Percentiles rank a stretch among this genome's conserved stretches.
Evolutionary conservation across 1,140 invertebrate genomes (phyloP).

Genomic region (Procambarus virginalis): DNA sequence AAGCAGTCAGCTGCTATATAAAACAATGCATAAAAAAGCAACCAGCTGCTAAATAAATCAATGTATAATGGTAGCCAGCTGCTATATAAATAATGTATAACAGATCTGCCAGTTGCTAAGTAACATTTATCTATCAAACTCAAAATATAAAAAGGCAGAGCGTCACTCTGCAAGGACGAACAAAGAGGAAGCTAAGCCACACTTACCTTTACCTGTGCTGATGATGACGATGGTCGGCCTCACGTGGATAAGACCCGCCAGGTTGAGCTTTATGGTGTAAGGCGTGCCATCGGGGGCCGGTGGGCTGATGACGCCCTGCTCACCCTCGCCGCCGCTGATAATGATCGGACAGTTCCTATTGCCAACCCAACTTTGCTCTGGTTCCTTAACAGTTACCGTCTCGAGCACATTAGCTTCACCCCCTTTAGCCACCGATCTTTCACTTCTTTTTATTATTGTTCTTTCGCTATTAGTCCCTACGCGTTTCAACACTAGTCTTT

Average conservation of each 20-base stretch:
- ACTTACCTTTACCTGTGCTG: slow-evolving; percentile 52
- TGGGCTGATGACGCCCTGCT: background rate
- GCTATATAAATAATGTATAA: too few relatives aligned
- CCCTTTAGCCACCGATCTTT: too few relatives aligned
- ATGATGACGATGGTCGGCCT: slow-evolving; percentile 47
- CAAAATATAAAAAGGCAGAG: too few relatives aligned
- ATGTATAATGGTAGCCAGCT: too few relatives aligned
- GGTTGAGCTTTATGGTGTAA: slow-evolving; percentile 31
- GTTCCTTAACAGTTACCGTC: background rate
- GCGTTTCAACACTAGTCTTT: too few relatives aligned
- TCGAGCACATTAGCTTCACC: background rate
- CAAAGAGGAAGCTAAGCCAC: background rate
- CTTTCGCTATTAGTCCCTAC: too few relatives aligned
- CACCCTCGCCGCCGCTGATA: background rate
- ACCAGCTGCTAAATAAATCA: too few relatives aligned
- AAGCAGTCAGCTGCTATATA: too few relatives aligned
- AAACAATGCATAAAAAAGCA: too few relatives aligned
- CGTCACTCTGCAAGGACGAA: background rate
- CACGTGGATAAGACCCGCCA: slow-evolving; percentile 14
- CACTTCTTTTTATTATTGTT: too few relatives aligned
- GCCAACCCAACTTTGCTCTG: background rate
- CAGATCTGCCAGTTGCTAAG: too few relatives aligned
- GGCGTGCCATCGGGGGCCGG: background rate
- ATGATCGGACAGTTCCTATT: slow-evolving; percentile 14
- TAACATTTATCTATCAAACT: too few relatives aligned